Percentiles rank a stretch among this genome's conserved stretches.
Evolutionary conservation across 2,888 invertebrate species (phyloP).

Genomic region (Diaprepes abbreviatus): DNA sequence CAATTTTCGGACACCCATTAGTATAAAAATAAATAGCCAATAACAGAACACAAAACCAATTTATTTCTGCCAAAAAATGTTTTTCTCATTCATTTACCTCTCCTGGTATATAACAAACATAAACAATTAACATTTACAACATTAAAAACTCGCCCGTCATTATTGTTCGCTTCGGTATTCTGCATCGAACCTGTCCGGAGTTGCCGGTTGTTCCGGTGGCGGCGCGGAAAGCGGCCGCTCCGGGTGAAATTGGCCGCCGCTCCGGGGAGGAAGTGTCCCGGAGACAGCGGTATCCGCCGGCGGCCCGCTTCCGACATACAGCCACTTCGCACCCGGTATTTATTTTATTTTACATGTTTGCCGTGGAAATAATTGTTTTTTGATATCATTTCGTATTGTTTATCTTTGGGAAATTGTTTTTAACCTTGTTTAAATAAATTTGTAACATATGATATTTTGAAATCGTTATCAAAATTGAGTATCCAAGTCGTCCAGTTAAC

Average conservation of each 20-base stretch:
- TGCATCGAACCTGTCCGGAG: conserved; percentile 34
- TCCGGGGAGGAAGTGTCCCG: conserved; percentile 69
- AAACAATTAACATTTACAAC: too few species aligned
- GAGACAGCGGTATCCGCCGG: conserved; percentile 70
- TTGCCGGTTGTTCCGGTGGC: conserved; percentile 24
- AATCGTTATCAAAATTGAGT: too few species aligned
- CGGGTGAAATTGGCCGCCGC: conserved; percentile 68
- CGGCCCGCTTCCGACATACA: conserved; percentile 53
- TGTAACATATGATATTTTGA: too few species aligned
- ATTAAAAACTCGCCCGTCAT: not conserved
- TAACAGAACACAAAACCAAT: too few species aligned
- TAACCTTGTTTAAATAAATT: too few species aligned
- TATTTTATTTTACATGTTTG: conserved; percentile 35
- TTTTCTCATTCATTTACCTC: too few species aligned
- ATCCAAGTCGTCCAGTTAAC: too few species aligned
- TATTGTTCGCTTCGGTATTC: conserved; percentile 7
- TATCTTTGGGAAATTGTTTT: not conserved
- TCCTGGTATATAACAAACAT: too few species aligned
- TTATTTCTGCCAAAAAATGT: too few species aligned
- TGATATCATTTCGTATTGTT: not conserved
- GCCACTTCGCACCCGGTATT: conserved; percentile 43
- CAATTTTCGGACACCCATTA: too few species aligned
- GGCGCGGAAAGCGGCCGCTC: conserved; percentile 58
- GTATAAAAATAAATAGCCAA: too few species aligned
- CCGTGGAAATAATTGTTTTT: conserved; percentile 8